These are phyloP conservation scores for Epirrhoe alternata DNA, from an alignment of 2,888 invertebrate species.

Conservation along the genomic window DNA sequence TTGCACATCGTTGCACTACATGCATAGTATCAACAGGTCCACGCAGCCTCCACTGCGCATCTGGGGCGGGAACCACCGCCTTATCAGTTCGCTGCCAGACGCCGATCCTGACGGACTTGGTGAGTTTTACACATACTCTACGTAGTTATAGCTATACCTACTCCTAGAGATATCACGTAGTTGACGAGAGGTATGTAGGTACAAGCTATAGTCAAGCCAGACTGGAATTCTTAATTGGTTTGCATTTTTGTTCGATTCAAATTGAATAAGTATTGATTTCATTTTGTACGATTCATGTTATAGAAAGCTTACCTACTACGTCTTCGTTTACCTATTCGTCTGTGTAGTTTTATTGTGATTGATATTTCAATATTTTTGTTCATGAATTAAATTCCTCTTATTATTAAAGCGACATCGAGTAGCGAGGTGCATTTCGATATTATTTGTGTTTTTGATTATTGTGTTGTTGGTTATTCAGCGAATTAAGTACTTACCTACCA, in stretches of 20 bases:
- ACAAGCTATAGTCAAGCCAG: too few relatives aligned
- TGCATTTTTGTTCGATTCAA: not conserved
- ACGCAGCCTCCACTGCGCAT: conserved; percentile 41
- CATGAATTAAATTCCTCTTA: too few relatives aligned
- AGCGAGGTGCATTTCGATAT: too few relatives aligned
- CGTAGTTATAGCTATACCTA: conserved; percentile 7
- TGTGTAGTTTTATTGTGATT: not conserved
- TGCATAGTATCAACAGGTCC: conserved; percentile 39
- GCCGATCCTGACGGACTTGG: conserved; percentile 61
- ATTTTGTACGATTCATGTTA: not conserved
- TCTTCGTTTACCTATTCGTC: not conserved
- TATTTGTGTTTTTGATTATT: too few relatives aligned
- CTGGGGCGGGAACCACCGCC: conserved; percentile 45
- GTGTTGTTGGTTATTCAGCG: too few relatives aligned
- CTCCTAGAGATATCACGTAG: not conserved
- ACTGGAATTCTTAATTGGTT: too few relatives aligned
- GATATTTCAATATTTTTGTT: too few relatives aligned
- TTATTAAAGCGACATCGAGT: too few relatives aligned
- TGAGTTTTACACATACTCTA: conserved; percentile 45
- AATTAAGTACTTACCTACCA: too few relatives aligned
- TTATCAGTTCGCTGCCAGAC: conserved; percentile 66
- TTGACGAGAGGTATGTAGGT: not conserved
- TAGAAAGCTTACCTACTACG: not conserved
- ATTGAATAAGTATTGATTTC: not conserved
- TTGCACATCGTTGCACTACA: conserved; percentile 17